Conservation (phyloP, 2,888 invertebrate genomes). For the Ptychoptera contaminata region DNA sequence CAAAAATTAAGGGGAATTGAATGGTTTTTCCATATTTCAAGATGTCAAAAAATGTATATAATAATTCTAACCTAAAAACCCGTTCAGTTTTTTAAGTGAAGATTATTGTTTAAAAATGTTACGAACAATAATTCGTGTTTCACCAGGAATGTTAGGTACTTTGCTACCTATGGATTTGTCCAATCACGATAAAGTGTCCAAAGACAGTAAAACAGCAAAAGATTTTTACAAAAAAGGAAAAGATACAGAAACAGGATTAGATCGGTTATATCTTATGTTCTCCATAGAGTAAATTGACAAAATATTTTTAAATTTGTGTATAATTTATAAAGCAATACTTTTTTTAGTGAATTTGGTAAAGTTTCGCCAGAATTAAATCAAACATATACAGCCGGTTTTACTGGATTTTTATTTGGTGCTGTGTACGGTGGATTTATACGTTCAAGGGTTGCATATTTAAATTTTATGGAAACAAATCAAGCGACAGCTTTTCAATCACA, state of each 20-base stretch:
- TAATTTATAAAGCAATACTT: background rate
- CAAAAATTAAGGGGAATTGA: too few species aligned
- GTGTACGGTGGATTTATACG: constrained; percentile 46
- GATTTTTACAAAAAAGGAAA: constrained; percentile 8
- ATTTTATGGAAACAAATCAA: constrained; percentile 58
- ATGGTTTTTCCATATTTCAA: too few species aligned
- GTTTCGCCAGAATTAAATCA: constrained; percentile 44
- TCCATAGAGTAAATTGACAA: constrained; percentile 20
- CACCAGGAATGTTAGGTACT: too few species aligned
- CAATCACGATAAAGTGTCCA: constrained; percentile 4
- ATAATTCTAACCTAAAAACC: too few species aligned
- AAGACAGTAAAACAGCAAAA: constrained; percentile 5
- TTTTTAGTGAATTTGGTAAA: constrained; percentile 49
- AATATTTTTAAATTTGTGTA: background rate
- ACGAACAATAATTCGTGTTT: too few species aligned
- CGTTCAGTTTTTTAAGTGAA: too few species aligned
- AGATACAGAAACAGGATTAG: constrained; percentile 23
- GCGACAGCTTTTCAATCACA: constrained; percentile 51
- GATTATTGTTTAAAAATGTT: too few species aligned
- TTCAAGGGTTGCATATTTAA: constrained; percentile 41
- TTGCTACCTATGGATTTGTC: background rate
- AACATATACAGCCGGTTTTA: constrained; percentile 39
- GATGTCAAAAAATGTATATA: too few species aligned
- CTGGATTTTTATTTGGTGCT: constrained; percentile 46
- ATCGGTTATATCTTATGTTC: constrained; percentile 25